phyloP scores from a whole-genome alignment of 2,113 vertebrate species.

The Chrysochloris asiatica region DNA sequence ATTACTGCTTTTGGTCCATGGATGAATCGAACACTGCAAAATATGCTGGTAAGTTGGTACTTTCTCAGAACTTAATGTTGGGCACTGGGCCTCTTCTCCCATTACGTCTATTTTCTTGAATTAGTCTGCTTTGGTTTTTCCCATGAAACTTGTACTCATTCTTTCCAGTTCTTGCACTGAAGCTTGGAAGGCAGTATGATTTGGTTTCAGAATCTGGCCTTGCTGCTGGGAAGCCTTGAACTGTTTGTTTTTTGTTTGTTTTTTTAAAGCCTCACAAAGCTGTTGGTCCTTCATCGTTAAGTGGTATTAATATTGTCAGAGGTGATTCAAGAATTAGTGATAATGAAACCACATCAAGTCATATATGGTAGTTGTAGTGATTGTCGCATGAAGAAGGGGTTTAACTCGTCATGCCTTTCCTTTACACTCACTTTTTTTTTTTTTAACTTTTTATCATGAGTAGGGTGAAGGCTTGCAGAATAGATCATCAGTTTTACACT shows the following conservation, averaged over 20 bases:
- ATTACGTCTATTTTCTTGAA: background rate
- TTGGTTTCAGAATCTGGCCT: conserved; percentile 23
- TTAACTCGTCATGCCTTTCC: background rate
- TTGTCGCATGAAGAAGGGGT: background rate
- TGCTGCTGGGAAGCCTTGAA: background rate
- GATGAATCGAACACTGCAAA: conserved; percentile 96
- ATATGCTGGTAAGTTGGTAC: conserved; percentile 92
- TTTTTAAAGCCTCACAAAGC: too few species aligned
- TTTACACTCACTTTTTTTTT: background rate
- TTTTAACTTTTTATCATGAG: too few species aligned
- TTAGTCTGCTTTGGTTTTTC: conserved; percentile 33
- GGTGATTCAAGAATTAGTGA: background rate
- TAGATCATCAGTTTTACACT: too few species aligned
- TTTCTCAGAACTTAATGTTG: background rate
- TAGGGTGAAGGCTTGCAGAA: too few species aligned
- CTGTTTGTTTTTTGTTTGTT: too few species aligned
- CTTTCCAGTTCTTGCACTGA: background rate
- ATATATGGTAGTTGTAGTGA: background rate
- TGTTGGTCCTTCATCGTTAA: background rate
- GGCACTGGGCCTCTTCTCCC: background rate
- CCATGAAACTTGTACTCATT: background rate
- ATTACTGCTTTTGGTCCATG: conserved; percentile 99
- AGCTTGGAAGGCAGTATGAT: background rate
- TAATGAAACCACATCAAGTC: background rate
- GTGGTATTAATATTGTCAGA: background rate